phyloP scores from a whole-genome alignment of 30 jellyfish, hydroid and myxozoan species.

The Nemopilema nomurai region DNA sequence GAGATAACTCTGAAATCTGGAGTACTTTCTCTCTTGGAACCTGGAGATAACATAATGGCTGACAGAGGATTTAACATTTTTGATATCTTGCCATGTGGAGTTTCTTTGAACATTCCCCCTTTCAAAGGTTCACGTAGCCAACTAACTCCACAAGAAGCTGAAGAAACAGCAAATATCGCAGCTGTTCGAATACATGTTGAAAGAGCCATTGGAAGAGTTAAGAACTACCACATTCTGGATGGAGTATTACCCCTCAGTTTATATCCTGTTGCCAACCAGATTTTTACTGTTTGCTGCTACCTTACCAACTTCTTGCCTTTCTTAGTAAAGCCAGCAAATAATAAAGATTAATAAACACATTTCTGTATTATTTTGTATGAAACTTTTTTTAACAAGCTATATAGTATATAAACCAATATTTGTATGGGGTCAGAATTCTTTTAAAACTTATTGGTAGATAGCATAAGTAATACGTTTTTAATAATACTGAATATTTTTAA shows the following conservation, averaged over 20 bases:
- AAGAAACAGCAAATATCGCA: conserved; percentile 24
- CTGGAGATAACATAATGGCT: conserved; percentile 60
- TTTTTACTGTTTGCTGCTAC: conserved; percentile 23
- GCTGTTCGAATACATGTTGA: conserved; percentile 42
- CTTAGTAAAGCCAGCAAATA: not conserved
- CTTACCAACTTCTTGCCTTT: conserved; percentile 30
- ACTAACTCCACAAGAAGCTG: conserved; percentile 54
- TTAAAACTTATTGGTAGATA: not conserved
- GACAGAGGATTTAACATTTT: conserved; percentile 56
- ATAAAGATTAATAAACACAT: not conserved
- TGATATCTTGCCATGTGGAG: conserved; percentile 37
- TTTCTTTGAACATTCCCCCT: conserved; percentile 48
- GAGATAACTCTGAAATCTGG: conserved; percentile 36
- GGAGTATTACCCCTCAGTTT: conserved; percentile 13
- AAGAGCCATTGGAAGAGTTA: conserved; percentile 48
- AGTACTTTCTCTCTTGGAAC: conserved; percentile 4
- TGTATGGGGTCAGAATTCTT: not conserved
- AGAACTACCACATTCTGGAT: conserved; percentile 45
- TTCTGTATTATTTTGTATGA: not conserved
- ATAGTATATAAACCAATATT: not conserved
- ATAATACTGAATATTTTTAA: not conserved
- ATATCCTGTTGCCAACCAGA: conserved; percentile 27
- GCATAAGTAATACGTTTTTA: not conserved
- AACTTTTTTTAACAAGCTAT: not conserved
- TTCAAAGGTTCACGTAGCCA: conserved; percentile 30